Base-by-base conservation (phyloP, 2,888 invertebrate species). In the Megaustenia siamemsis region DNA sequence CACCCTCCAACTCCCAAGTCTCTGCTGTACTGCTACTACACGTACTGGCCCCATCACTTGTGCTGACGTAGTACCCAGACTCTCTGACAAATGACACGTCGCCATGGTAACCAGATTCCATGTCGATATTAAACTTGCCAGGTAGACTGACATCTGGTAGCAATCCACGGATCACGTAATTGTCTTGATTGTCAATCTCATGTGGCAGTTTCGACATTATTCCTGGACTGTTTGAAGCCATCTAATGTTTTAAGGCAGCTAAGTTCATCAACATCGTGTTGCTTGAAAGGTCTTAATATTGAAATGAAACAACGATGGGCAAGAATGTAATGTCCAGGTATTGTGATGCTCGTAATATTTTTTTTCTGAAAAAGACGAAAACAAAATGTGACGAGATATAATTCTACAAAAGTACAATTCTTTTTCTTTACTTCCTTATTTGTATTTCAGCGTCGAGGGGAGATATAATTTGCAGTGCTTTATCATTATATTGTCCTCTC, bases 31-130 rank as follows among this genome's bases (percentile, higher is more conserved):
- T 84, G 66, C 84, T 84, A 53, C 84, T 84, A 75, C 84, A 84
- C 32, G 84, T 84, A 35, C 84, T 84, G 12, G 84, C 84, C n/a
- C 84, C 84, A 69, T 84, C 84, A 49, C 84, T 84, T 18, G 84
- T 84, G 75, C 53, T 84, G 40, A 84, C 80, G 78, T 78, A 71
- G n/a, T 84, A 84, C 8, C 84, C 84, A 24, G 84, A 84, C 12
- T 80, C 84, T 53, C 45, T 66, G n/a, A 28, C 24, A 21, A 82
- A 80, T 21, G 56, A 10, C 8, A 38, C 49, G 49, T 73, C 60
- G 15, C 45, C 28, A 28, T 79, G 66, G 45, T 32, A 69, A n/a
- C 80, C n/a, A 24, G 1, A n/a, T 18, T 35, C 28, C 49, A 32
- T 15, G 38, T 40, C 35, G 24, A 71, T 32, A 15, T 68, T 49